phyloP scores from a whole-genome alignment of 2,888 invertebrate species.

The Neuroscelio doddi region DNA sequence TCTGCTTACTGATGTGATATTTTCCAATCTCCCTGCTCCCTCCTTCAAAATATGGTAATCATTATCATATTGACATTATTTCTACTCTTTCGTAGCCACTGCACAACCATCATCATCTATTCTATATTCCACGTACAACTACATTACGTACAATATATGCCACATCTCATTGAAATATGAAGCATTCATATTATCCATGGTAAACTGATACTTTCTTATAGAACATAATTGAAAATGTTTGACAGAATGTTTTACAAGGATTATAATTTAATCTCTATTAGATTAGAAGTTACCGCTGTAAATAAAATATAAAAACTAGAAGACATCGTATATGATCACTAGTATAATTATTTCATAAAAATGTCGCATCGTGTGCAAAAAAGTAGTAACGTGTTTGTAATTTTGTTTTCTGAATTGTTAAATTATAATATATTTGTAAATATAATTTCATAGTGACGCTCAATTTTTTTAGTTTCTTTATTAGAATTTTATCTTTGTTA shows the following conservation, averaged over 20 bases:
- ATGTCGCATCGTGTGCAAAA: no score
- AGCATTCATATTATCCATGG: conserved; percentile 37
- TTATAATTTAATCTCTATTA: conserved; percentile 15
- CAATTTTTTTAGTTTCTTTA: no score
- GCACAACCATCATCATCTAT: conserved; percentile 21
- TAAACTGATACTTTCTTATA: conserved; percentile 34
- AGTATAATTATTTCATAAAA: no score
- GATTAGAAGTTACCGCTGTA: conserved; percentile 14
- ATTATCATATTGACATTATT: conserved; percentile 62
- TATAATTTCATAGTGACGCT: no score
- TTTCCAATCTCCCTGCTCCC: conserved; percentile 36
- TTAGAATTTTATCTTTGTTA: no score
- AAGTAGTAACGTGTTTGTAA: no score
- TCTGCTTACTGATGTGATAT: conserved; percentile 59
- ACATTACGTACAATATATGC: conserved; percentile 35
- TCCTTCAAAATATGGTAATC: conserved; percentile 58
- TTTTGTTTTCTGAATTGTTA: no score
- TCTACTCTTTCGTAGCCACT: conserved; percentile 22
- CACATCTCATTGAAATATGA: conserved; percentile 41
- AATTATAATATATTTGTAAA: no score
- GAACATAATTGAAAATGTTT: conserved; percentile 33
- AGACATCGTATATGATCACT: no score
- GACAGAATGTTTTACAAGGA: conserved; percentile 28
- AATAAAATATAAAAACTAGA: no score
- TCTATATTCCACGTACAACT: conserved; percentile 39